These are phyloP conservation scores for Chymomyza amoena DNA, from an alignment of 2,888 invertebrate species.

Conservation along the genomic window DNA sequence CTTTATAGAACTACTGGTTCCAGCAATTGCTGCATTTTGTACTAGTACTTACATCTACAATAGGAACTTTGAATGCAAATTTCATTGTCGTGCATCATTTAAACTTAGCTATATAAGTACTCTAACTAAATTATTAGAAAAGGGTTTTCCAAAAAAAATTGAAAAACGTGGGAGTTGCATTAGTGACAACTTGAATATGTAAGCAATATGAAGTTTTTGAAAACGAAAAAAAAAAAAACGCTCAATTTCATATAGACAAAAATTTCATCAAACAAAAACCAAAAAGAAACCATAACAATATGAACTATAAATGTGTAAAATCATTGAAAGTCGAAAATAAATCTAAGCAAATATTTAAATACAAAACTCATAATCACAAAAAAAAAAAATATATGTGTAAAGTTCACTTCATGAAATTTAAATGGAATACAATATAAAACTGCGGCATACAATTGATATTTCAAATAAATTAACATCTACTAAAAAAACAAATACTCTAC, in stretches of 20 bases:
- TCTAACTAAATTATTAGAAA: not conserved
- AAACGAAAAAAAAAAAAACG: conserved; percentile 29
- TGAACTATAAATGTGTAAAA: conserved; percentile 13
- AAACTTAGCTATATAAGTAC: not conserved
- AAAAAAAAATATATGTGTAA: conserved; percentile 18
- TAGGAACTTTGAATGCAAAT: not conserved
- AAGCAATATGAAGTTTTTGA: conserved; percentile 8
- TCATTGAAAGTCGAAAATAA: conserved; percentile 5
- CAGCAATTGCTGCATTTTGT: conserved; percentile 1
- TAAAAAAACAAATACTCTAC: conserved; percentile 19
- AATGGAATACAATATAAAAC: conserved; percentile 16
- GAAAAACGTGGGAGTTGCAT: not conserved
- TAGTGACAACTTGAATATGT: not conserved
- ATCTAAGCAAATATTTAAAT: conserved; percentile 9
- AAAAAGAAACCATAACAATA: conserved; percentile 27
- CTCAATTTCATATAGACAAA: conserved; percentile 22
- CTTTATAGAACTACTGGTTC: not conserved
- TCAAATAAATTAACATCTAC: conserved; percentile 65
- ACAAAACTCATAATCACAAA: conserved; percentile 8
- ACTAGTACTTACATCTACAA: not conserved
- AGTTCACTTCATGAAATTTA: conserved; percentile 16
- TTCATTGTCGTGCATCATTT: not conserved
- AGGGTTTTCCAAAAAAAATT: not conserved
- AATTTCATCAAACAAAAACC: conserved; percentile 16
- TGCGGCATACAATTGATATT: conserved; percentile 55